Evolutionary conservation across 2,113 vertebrate genomes (phyloP), one percentile per base, ranked within the genome.

Genomic region (Columba janthina): DNA sequence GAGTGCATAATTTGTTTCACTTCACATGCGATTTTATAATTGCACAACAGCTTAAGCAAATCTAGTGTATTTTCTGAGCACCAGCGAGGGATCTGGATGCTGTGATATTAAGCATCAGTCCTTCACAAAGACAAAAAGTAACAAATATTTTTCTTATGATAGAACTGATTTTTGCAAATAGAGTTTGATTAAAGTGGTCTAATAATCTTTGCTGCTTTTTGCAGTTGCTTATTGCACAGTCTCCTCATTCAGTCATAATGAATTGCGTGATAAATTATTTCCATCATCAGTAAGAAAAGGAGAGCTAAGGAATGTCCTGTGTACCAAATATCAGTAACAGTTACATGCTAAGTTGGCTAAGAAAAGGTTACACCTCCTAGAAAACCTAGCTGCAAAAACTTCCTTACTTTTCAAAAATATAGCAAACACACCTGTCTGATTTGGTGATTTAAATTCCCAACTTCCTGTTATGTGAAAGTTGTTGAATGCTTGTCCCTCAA

Each of bases 111-210:
- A 94, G 53, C 50, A 89, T 79, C 78, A 83, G 50, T 91, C 91
- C 93, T 95, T 66, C 62, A 84, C 2, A 4, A 44, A 74, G 58
- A 88, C 85, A 77, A 96, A 96, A 95, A 72, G 48, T 25, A 85
- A 85, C 67, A 88, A 95, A 67, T 91, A 44, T 73, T 95, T 94
- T 94, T 90, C 75, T 85, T 11, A 0, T 65, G 83, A 40, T 78
- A 88, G 62, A 97, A 97, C 57, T 96, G 93, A 96, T 96, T 97
- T 97, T 96, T 97, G 88, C 85, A 95, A 96, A 93, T 83, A 38
- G 32, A n/a, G 44, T 86, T 93, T 91, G 21, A 71, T 85, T 83
- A 90, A 87, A 84, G 72, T 11, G 65, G 94, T 82, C 58, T 91
- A 80, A 93, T 96, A 72, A 88, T 91, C 82, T 92, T 80, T 88